Percentiles rank a stretch among this genome's conserved stretches.
phyloP scores from a whole-genome alignment of 1,140 invertebrate genomes.

The Eriosoma lanigerum region DNA sequence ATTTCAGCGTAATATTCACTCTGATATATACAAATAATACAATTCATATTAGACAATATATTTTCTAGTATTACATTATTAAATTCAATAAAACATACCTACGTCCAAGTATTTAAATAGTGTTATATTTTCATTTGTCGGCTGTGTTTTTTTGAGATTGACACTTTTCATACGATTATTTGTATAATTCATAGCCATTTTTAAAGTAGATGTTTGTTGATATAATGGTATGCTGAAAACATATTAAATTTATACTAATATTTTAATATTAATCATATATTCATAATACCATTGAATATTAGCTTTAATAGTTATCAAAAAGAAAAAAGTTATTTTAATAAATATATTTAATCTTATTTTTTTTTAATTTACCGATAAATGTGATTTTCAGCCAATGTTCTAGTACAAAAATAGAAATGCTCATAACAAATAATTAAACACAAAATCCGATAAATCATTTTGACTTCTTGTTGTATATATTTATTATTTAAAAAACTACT shows the following conservation, averaged over 20 bases:
- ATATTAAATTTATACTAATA: too few relatives aligned
- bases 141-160: background rate
- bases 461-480: background rate
- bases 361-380: too few relatives aligned
- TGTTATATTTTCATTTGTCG: constrained; percentile 27
- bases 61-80: constrained; percentile 54
- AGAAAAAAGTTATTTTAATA: too few relatives aligned
- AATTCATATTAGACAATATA: background rate
- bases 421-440: background rate
- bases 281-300: too few relatives aligned
- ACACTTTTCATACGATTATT: background rate
- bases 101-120: constrained; percentile 40
- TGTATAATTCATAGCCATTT: background rate
- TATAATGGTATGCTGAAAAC: constrained; percentile 1
- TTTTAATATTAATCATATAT: too few relatives aligned
- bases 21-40: constrained; percentile 58
- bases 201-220: background rate
- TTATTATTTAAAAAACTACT: too few relatives aligned
- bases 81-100: background rate
- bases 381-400: too few relatives aligned
- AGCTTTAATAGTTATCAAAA: too few relatives aligned
- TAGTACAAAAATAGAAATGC: background rate
- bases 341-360: too few relatives aligned
- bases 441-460: background rate
- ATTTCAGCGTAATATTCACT: constrained; percentile 70